Evolutionary conservation across 2,888 invertebrate species (phyloP).

Genomic region (Cataglyphis livida): DNA sequence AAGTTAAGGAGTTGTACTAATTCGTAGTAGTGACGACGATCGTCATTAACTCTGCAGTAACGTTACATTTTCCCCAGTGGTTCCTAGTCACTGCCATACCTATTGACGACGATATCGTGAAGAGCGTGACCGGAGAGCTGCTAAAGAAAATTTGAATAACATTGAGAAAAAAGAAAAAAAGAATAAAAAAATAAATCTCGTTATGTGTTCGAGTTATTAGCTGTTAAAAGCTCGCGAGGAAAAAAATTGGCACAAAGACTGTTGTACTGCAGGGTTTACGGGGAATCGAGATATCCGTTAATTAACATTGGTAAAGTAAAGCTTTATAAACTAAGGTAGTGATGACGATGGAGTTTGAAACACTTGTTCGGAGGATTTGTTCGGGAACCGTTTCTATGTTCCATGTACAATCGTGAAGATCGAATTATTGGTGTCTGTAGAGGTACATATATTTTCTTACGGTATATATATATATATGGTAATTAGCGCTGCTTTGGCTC

Average conservation of each 20-base stretch:
- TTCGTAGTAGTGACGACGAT: conserved; percentile 56
- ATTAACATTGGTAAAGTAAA: conserved; percentile 62
- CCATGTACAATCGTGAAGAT: conserved; percentile 71
- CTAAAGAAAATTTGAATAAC: conserved; percentile 42
- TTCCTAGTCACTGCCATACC: conserved; percentile 54
- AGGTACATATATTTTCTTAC: conserved; percentile 77
- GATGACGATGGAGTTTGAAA: conserved; percentile 36
- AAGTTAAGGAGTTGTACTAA: conserved; percentile 61
- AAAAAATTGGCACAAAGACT: conserved; percentile 48
- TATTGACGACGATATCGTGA: conserved; percentile 46
- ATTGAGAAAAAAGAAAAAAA: conserved; percentile 21
- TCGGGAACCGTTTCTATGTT: conserved; percentile 64
- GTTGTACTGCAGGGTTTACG: conserved; percentile 71
- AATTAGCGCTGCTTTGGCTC: conserved; percentile 74
- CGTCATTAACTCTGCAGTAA: conserved; percentile 70
- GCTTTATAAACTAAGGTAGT: conserved; percentile 61
- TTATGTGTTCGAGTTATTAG: conserved; percentile 68
- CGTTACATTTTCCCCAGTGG: conserved; percentile 48
- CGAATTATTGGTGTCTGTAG: conserved; percentile 76
- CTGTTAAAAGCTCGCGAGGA: conserved; percentile 29
- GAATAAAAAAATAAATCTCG: conserved; percentile 17
- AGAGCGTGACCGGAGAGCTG: conserved; percentile 55
- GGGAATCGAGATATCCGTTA: conserved; percentile 71
- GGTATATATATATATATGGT: conserved; percentile 61
- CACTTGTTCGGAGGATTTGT: conserved; percentile 54